A percentile compares a stretch with the other conserved stretches of the same genome.
phyloP scores from a whole-genome alignment of 2,888 invertebrate species.

The Drosophila sordidula region DNA sequence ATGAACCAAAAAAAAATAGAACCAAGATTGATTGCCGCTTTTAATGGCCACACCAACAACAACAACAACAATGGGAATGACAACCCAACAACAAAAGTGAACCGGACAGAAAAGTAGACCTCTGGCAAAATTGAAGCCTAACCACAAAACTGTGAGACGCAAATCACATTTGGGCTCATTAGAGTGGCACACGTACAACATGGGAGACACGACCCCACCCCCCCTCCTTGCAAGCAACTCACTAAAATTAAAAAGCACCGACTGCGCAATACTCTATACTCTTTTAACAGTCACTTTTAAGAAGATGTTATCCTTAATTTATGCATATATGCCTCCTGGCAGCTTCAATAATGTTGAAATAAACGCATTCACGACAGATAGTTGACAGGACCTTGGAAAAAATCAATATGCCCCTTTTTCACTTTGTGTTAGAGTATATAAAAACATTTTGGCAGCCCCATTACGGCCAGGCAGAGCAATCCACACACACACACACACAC shows the following conservation, averaged over 20 bases:
- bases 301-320: background rate
- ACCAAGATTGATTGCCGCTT: conserved; percentile 58
- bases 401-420: background rate
- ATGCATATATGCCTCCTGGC: no score
- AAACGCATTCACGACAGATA: no score
- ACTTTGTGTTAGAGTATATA: background rate
- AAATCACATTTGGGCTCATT: conserved; percentile 50
- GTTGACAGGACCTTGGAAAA: no score
- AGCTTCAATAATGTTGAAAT: no score
- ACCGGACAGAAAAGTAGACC: conserved; percentile 15
- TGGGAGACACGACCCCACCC: conserved; percentile 4
- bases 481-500: background rate
- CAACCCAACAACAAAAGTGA: conserved; percentile 4
- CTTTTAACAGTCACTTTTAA: background rate
- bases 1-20: conserved; percentile 11
- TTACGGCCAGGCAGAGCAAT: background rate
- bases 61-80: conserved; percentile 1
- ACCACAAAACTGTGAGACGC: conserved; percentile 25
- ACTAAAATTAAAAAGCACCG: background rate
- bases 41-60: conserved; percentile 36
- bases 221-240: no score
- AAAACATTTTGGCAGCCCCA: conserved; percentile 11
- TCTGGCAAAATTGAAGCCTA: background rate
- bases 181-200: conserved; percentile 21
- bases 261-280: background rate